Evolutionary conservation across 2,797 vertebrate genomes (phyloP).

Genomic region (Anomalospiza imberbis): DNA sequence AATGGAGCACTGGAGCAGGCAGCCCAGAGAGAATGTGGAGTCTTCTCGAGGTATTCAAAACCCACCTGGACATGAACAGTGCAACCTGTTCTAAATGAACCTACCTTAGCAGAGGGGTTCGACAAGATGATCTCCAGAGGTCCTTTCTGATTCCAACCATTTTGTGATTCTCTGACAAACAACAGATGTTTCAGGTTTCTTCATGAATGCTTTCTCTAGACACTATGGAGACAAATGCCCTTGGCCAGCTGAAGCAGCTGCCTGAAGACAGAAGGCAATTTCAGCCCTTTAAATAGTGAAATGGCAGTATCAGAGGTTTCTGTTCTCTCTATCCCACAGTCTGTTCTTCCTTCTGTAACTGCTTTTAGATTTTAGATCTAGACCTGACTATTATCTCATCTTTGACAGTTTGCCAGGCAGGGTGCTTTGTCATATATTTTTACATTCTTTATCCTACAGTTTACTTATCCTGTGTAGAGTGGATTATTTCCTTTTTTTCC

Average conservation of each 20-base stretch:
- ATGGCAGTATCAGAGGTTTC: background rate
- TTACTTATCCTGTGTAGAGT: background rate
- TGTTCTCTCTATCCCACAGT: background rate
- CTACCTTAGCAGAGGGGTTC: background rate
- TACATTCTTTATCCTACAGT: background rate
- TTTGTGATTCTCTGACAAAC: background rate
- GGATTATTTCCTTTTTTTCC: background rate
- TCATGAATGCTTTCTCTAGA: background rate
- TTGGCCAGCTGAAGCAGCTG: background rate
- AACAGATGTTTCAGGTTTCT: background rate
- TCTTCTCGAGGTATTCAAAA: background rate
- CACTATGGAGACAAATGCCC: background rate
- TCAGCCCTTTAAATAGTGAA: background rate
- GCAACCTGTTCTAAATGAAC: background rate
- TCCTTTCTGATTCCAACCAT: background rate
- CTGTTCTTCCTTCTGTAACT: background rate
- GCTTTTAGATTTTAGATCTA: background rate
- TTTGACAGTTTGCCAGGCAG: background rate
- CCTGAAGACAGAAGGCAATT: background rate
- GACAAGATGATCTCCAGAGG: background rate
- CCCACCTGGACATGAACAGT: no score
- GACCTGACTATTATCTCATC: background rate
- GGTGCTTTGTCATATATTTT: background rate
- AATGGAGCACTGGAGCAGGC: background rate
- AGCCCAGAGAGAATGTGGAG: background rate